Conservation (phyloP, 1,140 invertebrate species). For the Monochamus saltuarius region DNA sequence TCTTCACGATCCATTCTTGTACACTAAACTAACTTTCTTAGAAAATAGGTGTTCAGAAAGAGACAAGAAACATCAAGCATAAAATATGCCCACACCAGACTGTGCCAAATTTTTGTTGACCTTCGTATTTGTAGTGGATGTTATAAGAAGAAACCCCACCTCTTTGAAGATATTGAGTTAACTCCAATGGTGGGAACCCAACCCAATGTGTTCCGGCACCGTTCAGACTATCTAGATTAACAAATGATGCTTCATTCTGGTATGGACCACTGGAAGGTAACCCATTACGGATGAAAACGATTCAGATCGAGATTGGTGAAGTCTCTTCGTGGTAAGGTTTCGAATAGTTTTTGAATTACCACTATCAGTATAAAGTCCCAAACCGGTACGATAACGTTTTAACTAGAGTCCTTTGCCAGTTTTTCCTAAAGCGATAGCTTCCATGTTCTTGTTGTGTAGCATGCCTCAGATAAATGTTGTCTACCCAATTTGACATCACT, state of each 20-base stretch:
- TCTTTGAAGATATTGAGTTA: slow-evolving; percentile 32
- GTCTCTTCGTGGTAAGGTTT: slow-evolving; percentile 32
- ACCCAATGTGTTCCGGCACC: slow-evolving; percentile 49
- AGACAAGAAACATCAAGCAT: slow-evolving; percentile 39
- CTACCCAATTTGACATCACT: slow-evolving; percentile 36
- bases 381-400: slow-evolving; percentile 25
- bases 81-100: slow-evolving; percentile 31
- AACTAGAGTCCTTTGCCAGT: slow-evolving; percentile 41
- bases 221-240: slow-evolving; percentile 43
- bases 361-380: not conserved
- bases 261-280: slow-evolving; percentile 34
- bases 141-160: not conserved
- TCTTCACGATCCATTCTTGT: not conserved
- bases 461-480: slow-evolving; percentile 40
- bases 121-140: slow-evolving; percentile 27
- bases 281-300: slow-evolving; percentile 45
- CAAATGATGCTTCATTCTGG: slow-evolving; percentile 42
- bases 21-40: too few relatives aligned
- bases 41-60: not conserved
- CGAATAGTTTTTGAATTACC: slow-evolving; percentile 31
- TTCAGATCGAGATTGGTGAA: slow-evolving; percentile 38
- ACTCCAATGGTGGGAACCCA: slow-evolving; percentile 45
- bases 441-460: slow-evolving; percentile 47
- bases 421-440: slow-evolving; percentile 41
- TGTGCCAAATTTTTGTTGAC: slow-evolving; percentile 29